Percentiles rank a stretch among this genome's conserved stretches.
These are phyloP conservation scores for Tromatobia lineatoria DNA, from an alignment of 2,888 invertebrate genomes.

Conservation along the genomic window DNA sequence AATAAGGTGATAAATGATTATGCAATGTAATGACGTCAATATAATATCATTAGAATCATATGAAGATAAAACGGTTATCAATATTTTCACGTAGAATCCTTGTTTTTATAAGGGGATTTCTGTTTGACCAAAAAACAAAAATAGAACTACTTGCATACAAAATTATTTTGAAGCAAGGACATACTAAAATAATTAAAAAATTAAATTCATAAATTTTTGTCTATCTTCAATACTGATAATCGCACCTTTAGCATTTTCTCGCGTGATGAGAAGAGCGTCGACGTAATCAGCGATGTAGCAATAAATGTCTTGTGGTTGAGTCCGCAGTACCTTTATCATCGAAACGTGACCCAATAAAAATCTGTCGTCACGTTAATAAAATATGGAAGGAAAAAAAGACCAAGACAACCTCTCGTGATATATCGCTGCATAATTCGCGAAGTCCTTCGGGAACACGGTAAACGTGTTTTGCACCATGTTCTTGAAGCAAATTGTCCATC, in stretches of 20 bases:
- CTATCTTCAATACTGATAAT: background rate
- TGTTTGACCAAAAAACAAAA: background rate
- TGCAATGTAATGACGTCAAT: no score
- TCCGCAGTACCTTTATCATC: slow-evolving; percentile 88
- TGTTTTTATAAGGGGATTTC: background rate
- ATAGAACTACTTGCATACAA: no score
- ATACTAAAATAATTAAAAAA: no score
- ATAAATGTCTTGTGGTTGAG: slow-evolving; percentile 89
- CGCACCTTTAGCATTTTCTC: slow-evolving; percentile 87
- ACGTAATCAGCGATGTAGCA: slow-evolving; percentile 90
- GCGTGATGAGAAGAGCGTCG: slow-evolving; percentile 88
- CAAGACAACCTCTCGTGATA: slow-evolving; percentile 88
- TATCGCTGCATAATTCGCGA: slow-evolving; percentile 90
- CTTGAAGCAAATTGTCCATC: slow-evolving; percentile 68
- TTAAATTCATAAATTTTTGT: no score
- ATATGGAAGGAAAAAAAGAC: slow-evolving; percentile 20
- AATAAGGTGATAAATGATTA: no score
- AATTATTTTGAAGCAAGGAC: no score
- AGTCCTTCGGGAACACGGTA: slow-evolving; percentile 89
- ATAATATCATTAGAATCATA: no score
- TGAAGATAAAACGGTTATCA: background rate
- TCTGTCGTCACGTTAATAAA: slow-evolving; percentile 14
- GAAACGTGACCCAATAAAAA: slow-evolving; percentile 48
- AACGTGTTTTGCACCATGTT: slow-evolving; percentile 85
- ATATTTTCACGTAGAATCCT: background rate